Conservation (phyloP, 2,797 vertebrate genomes). For the Manis pentadactyla region DNA sequence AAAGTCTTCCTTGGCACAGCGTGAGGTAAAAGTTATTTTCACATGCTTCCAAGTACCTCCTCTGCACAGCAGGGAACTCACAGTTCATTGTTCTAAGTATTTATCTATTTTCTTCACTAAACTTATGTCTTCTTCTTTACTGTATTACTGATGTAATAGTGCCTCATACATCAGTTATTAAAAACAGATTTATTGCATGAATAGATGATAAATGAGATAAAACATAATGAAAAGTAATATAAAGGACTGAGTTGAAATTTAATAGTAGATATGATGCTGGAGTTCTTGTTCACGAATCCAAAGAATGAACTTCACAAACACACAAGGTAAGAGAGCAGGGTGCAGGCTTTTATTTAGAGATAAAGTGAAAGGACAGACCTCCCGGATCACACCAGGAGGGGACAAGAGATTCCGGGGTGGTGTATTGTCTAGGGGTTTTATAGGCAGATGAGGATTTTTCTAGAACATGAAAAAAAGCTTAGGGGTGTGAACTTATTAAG, state of each 20-base stretch:
- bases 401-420: too few species aligned
- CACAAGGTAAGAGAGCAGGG: too few species aligned
- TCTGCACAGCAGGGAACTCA: background rate
- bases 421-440: too few species aligned
- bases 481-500: too few species aligned
- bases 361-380: too few species aligned
- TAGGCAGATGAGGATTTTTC: too few species aligned
- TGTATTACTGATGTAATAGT: background rate
- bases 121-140: background rate
- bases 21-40: background rate
- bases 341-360: too few species aligned
- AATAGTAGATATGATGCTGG: background rate
- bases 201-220: background rate
- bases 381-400: too few species aligned
- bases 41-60: background rate
- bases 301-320: too few species aligned
- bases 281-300: too few species aligned
- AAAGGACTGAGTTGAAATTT: background rate
- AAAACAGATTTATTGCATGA: background rate
- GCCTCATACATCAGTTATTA: background rate
- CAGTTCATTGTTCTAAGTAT: background rate
- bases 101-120: background rate
- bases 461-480: too few species aligned
- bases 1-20: background rate
- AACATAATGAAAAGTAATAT: background rate